Evolutionary conservation across 2,888 invertebrate species (phyloP).

Genomic region (Fragum whitleyi): DNA sequence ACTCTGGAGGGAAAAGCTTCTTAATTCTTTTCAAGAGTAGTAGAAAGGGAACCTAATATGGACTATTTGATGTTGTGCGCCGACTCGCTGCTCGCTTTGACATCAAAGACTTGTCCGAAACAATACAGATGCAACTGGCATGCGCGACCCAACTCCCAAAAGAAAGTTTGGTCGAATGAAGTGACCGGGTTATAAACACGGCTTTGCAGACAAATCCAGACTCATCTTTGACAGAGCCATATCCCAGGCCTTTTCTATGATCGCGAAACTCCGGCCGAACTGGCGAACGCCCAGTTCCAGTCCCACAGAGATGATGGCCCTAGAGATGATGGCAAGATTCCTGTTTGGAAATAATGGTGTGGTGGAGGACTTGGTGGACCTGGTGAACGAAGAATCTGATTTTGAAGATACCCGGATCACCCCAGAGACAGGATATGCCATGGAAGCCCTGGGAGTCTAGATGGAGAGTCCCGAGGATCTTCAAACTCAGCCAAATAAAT

Average conservation of each 20-base stretch:
- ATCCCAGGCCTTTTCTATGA: not conserved
- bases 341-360: too few relatives aligned
- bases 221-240: not conserved
- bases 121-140: not conserved
- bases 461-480: too few relatives aligned
- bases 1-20: not conserved
- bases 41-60: not conserved
- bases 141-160: not conserved
- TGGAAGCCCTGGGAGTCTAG: too few relatives aligned
- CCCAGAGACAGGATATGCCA: too few relatives aligned
- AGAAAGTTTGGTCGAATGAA: not conserved
- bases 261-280: too few relatives aligned
- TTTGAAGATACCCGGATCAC: too few relatives aligned
- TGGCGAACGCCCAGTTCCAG: too few relatives aligned
- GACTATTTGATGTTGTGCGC: not conserved
- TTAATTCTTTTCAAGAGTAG: not conserved
- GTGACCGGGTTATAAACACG: not conserved
- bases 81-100: not conserved
- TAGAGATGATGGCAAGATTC: too few relatives aligned
- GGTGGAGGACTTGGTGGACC: too few relatives aligned
- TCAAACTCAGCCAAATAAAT: too few relatives aligned
- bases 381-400: too few relatives aligned
- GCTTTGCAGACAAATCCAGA: not conserved
- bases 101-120: not conserved
- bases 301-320: too few relatives aligned